Evolutionary conservation across 2,113 vertebrate genomes (phyloP).

Genomic region (Brienomyrus longianalis): DNA sequence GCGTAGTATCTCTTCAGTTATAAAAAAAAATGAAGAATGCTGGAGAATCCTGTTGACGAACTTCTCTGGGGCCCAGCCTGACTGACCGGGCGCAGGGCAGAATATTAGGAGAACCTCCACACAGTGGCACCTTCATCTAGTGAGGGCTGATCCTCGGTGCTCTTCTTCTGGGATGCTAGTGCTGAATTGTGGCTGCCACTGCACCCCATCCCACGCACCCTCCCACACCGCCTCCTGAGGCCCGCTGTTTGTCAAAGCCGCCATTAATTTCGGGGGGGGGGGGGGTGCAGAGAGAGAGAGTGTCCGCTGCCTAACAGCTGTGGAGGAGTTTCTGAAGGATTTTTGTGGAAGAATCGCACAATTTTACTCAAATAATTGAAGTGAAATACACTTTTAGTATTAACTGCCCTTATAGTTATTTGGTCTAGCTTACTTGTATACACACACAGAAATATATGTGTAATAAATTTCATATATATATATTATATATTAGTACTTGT

Average conservation of each 20-base stretch:
- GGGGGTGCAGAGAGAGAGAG: too few relatives aligned
- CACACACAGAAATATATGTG: too few relatives aligned
- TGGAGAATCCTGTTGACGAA: not conserved
- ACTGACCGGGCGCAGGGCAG: not conserved
- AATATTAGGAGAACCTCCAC: not conserved
- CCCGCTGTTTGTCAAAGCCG: not conserved
- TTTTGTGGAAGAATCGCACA: not conserved
- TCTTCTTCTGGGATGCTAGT: not conserved
- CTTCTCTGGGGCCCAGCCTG: not conserved
- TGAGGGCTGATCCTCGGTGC: not conserved
- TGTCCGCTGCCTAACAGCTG: not conserved
- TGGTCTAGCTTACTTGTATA: not conserved
- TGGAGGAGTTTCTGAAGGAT: not conserved
- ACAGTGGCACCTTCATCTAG: not conserved
- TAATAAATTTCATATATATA: too few relatives aligned
- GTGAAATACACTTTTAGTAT: not conserved
- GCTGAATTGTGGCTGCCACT: not conserved
- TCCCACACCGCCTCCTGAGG: not conserved
- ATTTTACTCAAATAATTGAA: not conserved
- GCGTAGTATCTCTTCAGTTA: not conserved
- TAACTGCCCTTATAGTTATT: not conserved
- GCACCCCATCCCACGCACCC: not conserved
- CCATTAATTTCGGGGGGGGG: not conserved
- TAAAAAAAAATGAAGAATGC: not conserved
- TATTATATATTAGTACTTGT: too few relatives aligned